Conservation (phyloP, 2,888 invertebrate species). For the Cantharis flavilabris region DNA sequence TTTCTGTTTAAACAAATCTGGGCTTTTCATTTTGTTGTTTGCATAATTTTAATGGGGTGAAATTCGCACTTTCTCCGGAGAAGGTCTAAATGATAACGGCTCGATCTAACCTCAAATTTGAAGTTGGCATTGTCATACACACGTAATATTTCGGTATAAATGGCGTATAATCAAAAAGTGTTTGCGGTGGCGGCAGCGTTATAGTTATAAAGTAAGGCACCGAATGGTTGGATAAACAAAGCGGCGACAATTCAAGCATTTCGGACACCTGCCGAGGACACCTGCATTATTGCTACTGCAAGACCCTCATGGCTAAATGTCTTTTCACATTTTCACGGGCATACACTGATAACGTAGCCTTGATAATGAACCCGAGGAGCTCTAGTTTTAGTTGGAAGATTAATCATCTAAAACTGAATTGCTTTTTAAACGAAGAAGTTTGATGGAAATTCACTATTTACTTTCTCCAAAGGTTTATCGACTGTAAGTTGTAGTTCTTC, state of each 20-base stretch:
- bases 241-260: slow-evolving; percentile 40
- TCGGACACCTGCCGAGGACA: slow-evolving; percentile 37
- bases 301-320: slow-evolving; percentile 1
- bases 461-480: background rate
- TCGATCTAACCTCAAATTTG: background rate
- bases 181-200: slow-evolving; percentile 23
- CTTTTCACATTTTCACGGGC: background rate
- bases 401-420: background rate
- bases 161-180: slow-evolving; percentile 22
- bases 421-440: background rate
- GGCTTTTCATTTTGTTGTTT: background rate
- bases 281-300: slow-evolving; percentile 16
- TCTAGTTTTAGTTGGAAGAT: background rate
- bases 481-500: background rate
- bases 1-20: background rate
- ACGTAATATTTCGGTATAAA: slow-evolving; percentile 16
- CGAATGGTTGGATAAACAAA: slow-evolving; percentile 37
- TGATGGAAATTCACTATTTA: background rate
- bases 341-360: background rate
- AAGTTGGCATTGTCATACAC: background rate
- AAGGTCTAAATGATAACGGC: background rate
- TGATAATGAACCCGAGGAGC: background rate
- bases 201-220: slow-evolving; percentile 34
- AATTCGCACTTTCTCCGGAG: no score
- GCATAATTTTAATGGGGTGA: background rate